These are phyloP conservation scores for Lycia hirtaria DNA, from an alignment of 2,888 invertebrate genomes.

Conservation along the genomic window DNA sequence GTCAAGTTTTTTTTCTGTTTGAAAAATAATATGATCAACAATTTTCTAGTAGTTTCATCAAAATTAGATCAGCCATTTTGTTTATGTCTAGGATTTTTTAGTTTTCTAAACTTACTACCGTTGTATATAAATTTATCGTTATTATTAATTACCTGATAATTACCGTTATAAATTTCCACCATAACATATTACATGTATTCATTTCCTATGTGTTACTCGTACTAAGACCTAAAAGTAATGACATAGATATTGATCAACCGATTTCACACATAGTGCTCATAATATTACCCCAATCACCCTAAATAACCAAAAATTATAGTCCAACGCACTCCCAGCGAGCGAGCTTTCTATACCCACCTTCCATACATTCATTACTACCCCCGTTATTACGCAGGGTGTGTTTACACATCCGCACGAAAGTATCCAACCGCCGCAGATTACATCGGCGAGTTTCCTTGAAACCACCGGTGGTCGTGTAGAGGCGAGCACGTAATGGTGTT, in stretches of 20 bases:
- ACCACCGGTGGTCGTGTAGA: slow-evolving; percentile 41
- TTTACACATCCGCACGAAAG: slow-evolving; percentile 37
- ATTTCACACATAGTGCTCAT: slow-evolving; percentile 16
- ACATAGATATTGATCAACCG: slow-evolving; percentile 5
- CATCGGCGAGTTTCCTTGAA: slow-evolving; percentile 46
- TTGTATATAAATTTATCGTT: too few species aligned
- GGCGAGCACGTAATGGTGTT: slow-evolving; percentile 50
- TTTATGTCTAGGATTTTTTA: too few species aligned
- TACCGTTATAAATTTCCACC: too few species aligned
- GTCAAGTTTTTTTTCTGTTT: too few species aligned
- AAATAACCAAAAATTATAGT: slow-evolving; percentile 27
- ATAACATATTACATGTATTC: background rate
- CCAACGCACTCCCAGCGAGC: slow-evolving; percentile 22
- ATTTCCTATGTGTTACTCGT: background rate
- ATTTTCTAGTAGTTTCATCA: too few species aligned
- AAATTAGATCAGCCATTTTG: too few species aligned
- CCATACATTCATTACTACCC: slow-evolving; percentile 37
- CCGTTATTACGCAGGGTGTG: slow-evolving; percentile 39
- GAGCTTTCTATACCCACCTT: slow-evolving; percentile 23
- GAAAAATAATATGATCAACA: too few species aligned
- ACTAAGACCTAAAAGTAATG: background rate
- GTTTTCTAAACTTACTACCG: too few species aligned
- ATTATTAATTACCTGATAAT: too few species aligned
- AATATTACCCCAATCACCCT: slow-evolving; percentile 23
- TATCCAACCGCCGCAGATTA: slow-evolving; percentile 38